Percentiles rank a stretch among this genome's conserved stretches.
phyloP scores from a whole-genome alignment of 2,888 invertebrate species.

The Latrodectus hesperus region DNA sequence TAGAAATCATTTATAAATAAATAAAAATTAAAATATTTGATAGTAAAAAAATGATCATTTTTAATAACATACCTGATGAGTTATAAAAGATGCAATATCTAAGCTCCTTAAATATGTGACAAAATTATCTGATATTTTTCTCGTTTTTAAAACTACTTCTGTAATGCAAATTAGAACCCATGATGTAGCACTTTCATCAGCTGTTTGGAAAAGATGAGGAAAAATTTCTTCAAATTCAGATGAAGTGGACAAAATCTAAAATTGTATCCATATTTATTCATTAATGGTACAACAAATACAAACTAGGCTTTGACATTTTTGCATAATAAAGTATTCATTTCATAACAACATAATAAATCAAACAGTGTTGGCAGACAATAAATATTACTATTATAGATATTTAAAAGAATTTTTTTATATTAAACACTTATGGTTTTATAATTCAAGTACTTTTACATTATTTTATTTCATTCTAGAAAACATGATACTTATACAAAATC shows the following conservation, averaged over 20 bases:
- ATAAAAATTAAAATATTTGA: not conserved
- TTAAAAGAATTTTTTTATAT: too few species aligned
- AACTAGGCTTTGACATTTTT: too few species aligned
- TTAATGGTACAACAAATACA: too few species aligned
- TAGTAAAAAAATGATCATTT: not conserved
- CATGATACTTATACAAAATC: too few species aligned
- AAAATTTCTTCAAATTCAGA: constrained; percentile 41
- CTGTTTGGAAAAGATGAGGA: not conserved
- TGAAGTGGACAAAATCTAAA: constrained; percentile 28
- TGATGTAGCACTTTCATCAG: constrained; percentile 27
- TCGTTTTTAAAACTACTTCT: constrained; percentile 38
- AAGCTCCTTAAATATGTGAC: constrained; percentile 15
- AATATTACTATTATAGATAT: not conserved
- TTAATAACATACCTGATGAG: constrained; percentile 7
- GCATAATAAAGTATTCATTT: too few species aligned
- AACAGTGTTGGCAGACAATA: not conserved
- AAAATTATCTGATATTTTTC: constrained; percentile 27
- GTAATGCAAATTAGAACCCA: constrained; percentile 30
- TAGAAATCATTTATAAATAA: not conserved
- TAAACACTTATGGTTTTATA: too few species aligned
- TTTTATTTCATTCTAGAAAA: too few species aligned
- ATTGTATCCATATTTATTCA: not conserved
- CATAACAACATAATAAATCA: too few species aligned
- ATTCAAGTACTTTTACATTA: too few species aligned
- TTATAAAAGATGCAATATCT: constrained; percentile 5